Base-by-base conservation (phyloP, 2,888 invertebrate genomes). In the Clivina fossor region DNA sequence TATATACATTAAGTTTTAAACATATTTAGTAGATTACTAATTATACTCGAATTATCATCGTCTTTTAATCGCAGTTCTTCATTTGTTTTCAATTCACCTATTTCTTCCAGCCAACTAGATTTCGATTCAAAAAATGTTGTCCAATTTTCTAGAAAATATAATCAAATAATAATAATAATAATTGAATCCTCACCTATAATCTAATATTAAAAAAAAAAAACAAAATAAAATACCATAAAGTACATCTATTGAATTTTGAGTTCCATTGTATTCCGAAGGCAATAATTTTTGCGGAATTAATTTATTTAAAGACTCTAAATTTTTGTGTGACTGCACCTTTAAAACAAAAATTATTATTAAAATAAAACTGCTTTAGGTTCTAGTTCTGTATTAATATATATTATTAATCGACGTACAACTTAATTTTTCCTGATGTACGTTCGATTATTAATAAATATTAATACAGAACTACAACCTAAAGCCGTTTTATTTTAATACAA, bases 181-280 rank as follows among this genome's bases (percentile, higher is more conserved):
- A 3, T 30, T 13, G 30, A 30, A 13, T 30, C 30, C 30, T 30
- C 7, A 40, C 16, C n/a, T 41, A 22, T 24, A 8, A 15, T 24
- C 20, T 22, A 4, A 5, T 41, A 33, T 9, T 13, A 11, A 30
- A 11, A 4, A 30, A 4, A 3, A 30, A 30, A 30, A 11, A 30
- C 9, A 30, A 13, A 11, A 2, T 13, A 20, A 8, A 20, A 35
- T 37, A 48, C 48, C 37, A 24, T 48, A 48, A 33, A 48, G 2
- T 48, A 24, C 32, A 8, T 20, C 24, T 16, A 24, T 16, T 4
- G 48, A n/a, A 2, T 48, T 33, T 37, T 48, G 35, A 15, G 24
- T 15, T 3, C 48, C 48, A 24, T 37, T 26, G 26, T 35, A 37
- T 22, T 48, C 48, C 13, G 37, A 37, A 4, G 48, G 48, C 16